Conservation (phyloP, 2,797 vertebrate species). For the Odontamblyopus rebecca region DNA sequence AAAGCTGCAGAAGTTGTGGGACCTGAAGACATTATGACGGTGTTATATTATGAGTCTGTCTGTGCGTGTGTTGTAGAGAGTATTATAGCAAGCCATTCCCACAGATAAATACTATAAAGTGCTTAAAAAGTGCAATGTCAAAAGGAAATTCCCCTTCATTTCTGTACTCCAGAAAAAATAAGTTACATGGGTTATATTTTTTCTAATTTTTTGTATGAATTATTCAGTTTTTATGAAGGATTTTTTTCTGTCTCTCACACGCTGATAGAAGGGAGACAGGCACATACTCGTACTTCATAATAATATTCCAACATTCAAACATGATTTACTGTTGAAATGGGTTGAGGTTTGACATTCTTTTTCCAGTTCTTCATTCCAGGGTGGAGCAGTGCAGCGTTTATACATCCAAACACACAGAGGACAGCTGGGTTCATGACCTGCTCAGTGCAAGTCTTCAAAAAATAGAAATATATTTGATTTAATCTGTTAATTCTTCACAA, state of each 20-base stretch:
- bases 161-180: too few species aligned
- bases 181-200: too few species aligned
- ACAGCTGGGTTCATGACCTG: not conserved
- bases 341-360: not conserved
- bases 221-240: not conserved
- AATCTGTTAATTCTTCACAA: not conserved
- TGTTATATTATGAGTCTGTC: too few species aligned
- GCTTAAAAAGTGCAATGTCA: not conserved
- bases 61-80: too few species aligned
- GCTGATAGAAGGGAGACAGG: not conserved
- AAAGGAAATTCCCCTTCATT: not conserved
- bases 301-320: not conserved
- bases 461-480: not conserved
- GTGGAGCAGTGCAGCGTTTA: not conserved
- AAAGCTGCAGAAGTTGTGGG: too few species aligned
- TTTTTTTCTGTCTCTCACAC: too few species aligned
- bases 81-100: not conserved
- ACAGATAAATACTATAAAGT: not conserved
- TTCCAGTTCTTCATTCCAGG: not conserved
- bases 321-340: not conserved
- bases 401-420: not conserved
- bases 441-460: not conserved
- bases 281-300: not conserved
- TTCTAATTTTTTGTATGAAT: not conserved
- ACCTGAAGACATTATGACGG: too few species aligned